Conservation (phyloP, 1,140 invertebrate species). For the Brachystomella parvula region DNA sequence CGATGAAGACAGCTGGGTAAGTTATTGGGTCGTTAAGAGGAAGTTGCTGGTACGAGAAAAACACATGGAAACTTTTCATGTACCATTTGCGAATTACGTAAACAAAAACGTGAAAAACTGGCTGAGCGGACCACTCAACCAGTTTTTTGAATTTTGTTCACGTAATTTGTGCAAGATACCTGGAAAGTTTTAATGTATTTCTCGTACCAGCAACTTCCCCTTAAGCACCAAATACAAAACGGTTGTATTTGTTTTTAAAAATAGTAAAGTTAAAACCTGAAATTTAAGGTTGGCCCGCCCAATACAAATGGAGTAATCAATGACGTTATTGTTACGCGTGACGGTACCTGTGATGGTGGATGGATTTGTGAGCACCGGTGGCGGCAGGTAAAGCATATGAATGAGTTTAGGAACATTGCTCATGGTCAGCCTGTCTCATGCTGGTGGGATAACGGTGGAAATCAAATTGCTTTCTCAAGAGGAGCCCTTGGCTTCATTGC, state of each 20-base stretch:
- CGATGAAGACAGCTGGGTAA: constrained; percentile 8
- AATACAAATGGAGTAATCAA: constrained; percentile 52
- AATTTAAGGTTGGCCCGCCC: neutral
- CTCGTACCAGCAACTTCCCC: too few relatives aligned
- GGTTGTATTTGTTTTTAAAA: neutral
- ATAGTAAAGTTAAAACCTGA: too few relatives aligned
- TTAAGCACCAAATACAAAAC: neutral
- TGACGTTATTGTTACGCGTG: constrained; percentile 55
- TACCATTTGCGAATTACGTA: constrained; percentile 32
- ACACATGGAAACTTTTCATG: too few relatives aligned
- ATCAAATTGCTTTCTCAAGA: constrained; percentile 46
- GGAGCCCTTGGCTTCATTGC: constrained; percentile 43
- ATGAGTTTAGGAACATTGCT: constrained; percentile 60
- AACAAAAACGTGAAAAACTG: too few relatives aligned
- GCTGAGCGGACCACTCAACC: too few relatives aligned
- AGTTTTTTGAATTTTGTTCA: too few relatives aligned
- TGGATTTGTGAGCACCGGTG: constrained; percentile 88
- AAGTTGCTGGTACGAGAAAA: constrained; percentile 45
- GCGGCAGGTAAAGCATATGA: constrained; percentile 69
- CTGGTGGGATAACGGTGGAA: constrained; percentile 44
- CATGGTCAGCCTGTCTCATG: constrained; percentile 38
- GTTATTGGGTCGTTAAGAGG: too few relatives aligned
- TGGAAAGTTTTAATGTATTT: too few relatives aligned
- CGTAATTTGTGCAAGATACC: too few relatives aligned
- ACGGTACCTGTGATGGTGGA: constrained; percentile 62